These are phyloP conservation scores for Leucoma salicis DNA, from an alignment of 2,888 invertebrate genomes.

Conservation along the genomic window DNA sequence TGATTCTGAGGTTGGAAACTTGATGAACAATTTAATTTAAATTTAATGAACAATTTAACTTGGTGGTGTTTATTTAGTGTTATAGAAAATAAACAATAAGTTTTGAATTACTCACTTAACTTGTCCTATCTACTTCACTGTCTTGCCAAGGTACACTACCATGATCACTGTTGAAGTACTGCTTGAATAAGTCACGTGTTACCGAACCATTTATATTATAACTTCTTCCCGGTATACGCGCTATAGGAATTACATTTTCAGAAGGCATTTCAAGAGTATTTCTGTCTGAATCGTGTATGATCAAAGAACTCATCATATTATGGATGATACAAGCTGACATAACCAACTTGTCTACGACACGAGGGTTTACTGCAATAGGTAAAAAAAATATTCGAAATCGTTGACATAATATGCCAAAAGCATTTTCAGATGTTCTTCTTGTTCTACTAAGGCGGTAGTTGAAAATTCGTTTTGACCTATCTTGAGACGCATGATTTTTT, in stretches of 20 bases:
- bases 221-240: constrained; percentile 15
- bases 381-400: constrained; percentile 11
- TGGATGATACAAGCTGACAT: constrained; percentile 14
- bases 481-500: too few species aligned
- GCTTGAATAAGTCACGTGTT: constrained; percentile 15
- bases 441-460: constrained; percentile 10
- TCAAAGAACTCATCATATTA: constrained; percentile 15
- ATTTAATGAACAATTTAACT: constrained; percentile 15
- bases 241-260: constrained; percentile 7
- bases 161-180: too few species aligned
- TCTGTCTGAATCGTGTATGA: constrained; percentile 8
- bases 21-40: too few species aligned
- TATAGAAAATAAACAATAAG: too few species aligned
- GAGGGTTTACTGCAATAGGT: constrained; percentile 10
- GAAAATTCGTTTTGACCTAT: too few species aligned
- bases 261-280: not conserved
- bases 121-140: too few species aligned
- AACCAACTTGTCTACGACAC: too few species aligned
- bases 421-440: too few species aligned
- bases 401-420: too few species aligned
- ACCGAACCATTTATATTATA: constrained; percentile 15
- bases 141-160: too few species aligned
- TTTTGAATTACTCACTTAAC: too few species aligned
- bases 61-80: constrained; percentile 15
- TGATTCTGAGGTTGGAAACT: too few species aligned